Evolutionary conservation across 2,888 invertebrate genomes (phyloP), one percentile per base, ranked within the genome.

Genomic region (Eueremaeus valkanovi): DNA sequence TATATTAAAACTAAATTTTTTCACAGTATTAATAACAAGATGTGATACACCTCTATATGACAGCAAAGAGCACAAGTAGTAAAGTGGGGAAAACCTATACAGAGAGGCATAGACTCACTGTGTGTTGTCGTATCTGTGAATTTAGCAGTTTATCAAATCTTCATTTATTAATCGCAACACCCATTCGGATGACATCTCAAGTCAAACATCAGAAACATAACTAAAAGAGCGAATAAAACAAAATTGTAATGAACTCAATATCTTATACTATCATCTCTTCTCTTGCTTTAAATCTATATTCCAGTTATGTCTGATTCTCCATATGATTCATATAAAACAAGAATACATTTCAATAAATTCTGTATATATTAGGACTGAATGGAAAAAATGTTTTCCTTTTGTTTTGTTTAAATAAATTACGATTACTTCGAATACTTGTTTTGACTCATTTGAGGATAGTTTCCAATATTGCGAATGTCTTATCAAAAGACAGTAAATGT

Each of bases 401-500:
- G 5, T 40, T 40, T 40, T 5, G 9, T 18, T 58, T 24, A 27
- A 58, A 58, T 58, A 58, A 58, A 58, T 58, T 58, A 58, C 24
- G 8, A 27, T 45, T 16, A 3, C 5, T 11, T 3, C 6, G 18
- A 63, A 63, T 29, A 63, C 63, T 63, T 63, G 33, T 63, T 63
- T 63, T 33, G n/a, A n/a, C n/a, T n/a, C n/a, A n/a, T n/a, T n/a
- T 29, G 27, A 33, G 31, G 31, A 31, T 31, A 31, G 33, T 31
- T 33, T n/a, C 33, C 6, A 63, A 29, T 13, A 31, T 63, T 63
- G 31, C 63, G 31, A 55, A 21, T 63, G 63, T 63, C 33, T 63
- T 63, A 63, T 63, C 31, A 63, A 63, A 63, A 63, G 63, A 27
- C 3, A 63, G 63, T 33, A 63, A 63, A 63, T 63, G 33, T 33